Evolutionary conservation across 2,113 vertebrate genomes (phyloP).

Genomic region (Chlorodrepanis virens): DNA sequence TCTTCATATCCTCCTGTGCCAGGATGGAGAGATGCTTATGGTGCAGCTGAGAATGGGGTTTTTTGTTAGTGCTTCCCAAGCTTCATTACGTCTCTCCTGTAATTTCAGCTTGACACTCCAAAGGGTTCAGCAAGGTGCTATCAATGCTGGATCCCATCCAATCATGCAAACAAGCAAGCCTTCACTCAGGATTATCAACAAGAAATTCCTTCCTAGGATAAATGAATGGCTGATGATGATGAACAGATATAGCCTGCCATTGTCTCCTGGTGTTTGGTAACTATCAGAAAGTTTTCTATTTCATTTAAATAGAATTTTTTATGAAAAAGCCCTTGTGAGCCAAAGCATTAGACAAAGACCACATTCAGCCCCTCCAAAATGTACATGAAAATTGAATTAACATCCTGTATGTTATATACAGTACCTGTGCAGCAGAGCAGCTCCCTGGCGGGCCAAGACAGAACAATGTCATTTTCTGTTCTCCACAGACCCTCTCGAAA

Average conservation of each 20-base stretch:
- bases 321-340: constrained; percentile 59
- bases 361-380: constrained; percentile 48
- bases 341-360: constrained; percentile 44
- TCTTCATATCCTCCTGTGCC: not conserved
- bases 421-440: not conserved
- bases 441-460: not conserved
- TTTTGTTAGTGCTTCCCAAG: not conserved
- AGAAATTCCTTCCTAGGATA: constrained; percentile 48
- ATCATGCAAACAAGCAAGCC: constrained; percentile 15
- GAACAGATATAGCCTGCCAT: constrained; percentile 46
- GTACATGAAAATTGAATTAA: constrained; percentile 42
- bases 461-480: constrained; percentile 19
- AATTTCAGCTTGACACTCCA: constrained; percentile 42
- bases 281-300: constrained; percentile 63
- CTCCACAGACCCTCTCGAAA: not conserved
- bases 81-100: not conserved
- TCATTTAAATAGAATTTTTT: constrained; percentile 37
- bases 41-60: not conserved
- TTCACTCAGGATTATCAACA: constrained; percentile 62
- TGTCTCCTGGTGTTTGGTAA: constrained; percentile 44
- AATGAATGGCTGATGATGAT: constrained; percentile 24
- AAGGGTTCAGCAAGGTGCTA: constrained; percentile 41
- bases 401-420: not conserved
- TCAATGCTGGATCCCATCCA: constrained; percentile 45
- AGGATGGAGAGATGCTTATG: not conserved